A percentile compares a stretch with the other conserved stretches of the same genome.
Evolutionary conservation across 2,797 vertebrate species (phyloP).

Genomic region (Phrynocephalus forsythii): DNA sequence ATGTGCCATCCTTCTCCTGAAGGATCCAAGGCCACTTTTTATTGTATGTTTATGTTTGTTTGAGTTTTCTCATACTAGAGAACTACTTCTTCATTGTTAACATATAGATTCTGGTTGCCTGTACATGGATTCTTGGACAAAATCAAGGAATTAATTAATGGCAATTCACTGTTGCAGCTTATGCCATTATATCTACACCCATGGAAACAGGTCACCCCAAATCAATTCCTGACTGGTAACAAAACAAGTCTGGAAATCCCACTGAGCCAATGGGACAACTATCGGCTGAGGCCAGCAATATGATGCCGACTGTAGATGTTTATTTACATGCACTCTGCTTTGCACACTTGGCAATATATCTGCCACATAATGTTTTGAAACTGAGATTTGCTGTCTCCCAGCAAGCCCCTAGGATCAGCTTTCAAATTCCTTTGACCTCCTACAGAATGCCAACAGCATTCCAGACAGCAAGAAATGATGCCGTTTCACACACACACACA

Average conservation of each 20-base stretch:
- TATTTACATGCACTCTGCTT: fast-evolving
- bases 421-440: conserved; percentile 68
- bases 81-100: not conserved
- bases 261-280: not conserved
- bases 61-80: not conserved
- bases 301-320: not conserved
- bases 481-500: not conserved
- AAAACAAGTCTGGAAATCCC: not conserved
- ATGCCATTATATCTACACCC: no score
- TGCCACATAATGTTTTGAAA: fast-evolving
- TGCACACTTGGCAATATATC: not conserved
- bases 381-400: not conserved
- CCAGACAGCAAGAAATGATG: conserved; percentile 46
- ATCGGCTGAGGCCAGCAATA: no score
- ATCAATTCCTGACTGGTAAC: no score
- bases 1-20: no score
- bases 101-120: not conserved
- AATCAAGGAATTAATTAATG: no score
- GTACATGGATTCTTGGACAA: not conserved
- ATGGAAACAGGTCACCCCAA: no score
- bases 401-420: conserved; percentile 6
- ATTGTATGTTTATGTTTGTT: not conserved
- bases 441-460: conserved; percentile 50
- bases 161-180: no score
- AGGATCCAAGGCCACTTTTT: not conserved